A percentile compares a stretch with the other conserved stretches of the same genome.
phyloP scores from a whole-genome alignment of 2,888 invertebrate genomes.

The Drosophila putrida region DNA sequence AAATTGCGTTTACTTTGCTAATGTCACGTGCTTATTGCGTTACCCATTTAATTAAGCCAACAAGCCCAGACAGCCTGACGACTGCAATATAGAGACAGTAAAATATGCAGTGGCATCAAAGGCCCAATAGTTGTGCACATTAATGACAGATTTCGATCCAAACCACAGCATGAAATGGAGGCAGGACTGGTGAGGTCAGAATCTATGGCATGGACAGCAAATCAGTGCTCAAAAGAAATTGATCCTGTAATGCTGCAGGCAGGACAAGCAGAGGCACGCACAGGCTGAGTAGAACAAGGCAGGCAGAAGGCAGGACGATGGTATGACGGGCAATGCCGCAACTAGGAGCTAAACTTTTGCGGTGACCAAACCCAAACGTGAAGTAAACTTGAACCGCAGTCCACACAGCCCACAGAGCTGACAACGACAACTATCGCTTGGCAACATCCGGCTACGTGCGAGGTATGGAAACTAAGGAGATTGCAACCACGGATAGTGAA shows the following conservation, averaged over 20 bases:
- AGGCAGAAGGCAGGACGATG: neutral
- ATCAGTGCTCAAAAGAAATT: conserved; percentile 63
- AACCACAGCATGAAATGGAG: conserved; percentile 18
- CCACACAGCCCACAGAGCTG: conserved; percentile 26
- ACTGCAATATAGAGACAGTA: neutral
- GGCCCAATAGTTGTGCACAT: conserved; percentile 32
- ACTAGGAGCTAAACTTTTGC: conserved; percentile 74
- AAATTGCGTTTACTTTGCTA: conserved; percentile 62
- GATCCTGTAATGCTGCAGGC: conserved; percentile 59
- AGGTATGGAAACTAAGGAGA: conserved; percentile 46
- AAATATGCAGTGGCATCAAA: neutral
- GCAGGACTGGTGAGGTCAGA: neutral
- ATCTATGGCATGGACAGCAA: conserved; percentile 32
- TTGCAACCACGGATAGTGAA: conserved; percentile 30
- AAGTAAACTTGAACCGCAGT: conserved; percentile 59
- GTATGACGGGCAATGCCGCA: conserved; percentile 36
- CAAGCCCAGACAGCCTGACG: conserved; percentile 19
- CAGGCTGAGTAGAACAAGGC: neutral
- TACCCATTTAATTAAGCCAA: conserved; percentile 59
- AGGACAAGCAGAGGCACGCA: conserved; percentile 37
- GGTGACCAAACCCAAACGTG: conserved; percentile 64
- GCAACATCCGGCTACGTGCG: conserved; percentile 75
- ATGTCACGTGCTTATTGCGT: conserved; percentile 71
- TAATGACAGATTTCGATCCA: conserved; percentile 36
- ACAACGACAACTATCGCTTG: conserved; percentile 70